phyloP scores from a whole-genome alignment of 2,888 invertebrate species.

The Pharmacophagus antenor region DNA sequence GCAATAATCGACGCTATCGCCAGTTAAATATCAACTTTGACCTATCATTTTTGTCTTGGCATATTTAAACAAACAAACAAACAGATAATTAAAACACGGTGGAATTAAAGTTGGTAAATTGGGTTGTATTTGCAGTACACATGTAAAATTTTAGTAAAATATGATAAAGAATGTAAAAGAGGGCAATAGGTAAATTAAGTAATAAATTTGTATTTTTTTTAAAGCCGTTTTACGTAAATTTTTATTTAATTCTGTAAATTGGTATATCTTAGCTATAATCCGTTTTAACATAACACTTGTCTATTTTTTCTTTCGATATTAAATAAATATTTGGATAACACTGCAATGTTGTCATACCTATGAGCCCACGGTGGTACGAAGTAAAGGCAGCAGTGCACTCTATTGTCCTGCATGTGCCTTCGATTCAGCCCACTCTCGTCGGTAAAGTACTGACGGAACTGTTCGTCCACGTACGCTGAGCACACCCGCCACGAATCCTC shows the following conservation, averaged over 20 bases:
- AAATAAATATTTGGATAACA: too few relatives aligned
- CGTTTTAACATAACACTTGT: too few relatives aligned
- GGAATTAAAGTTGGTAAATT: too few relatives aligned
- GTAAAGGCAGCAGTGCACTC: conserved; percentile 97
- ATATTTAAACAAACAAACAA: background rate
- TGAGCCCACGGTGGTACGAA: conserved; percentile 98
- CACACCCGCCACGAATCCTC: conserved; percentile 97
- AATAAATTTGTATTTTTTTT: too few relatives aligned
- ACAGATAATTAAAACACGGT: background rate
- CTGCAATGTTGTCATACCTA: conserved; percentile 88
- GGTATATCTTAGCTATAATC: too few relatives aligned
- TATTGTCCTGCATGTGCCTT: conserved; percentile 96
- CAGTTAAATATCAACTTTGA: conserved; percentile 27
- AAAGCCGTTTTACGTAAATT: too few relatives aligned
- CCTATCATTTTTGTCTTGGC: conserved; percentile 13
- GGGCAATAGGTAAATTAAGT: too few relatives aligned
- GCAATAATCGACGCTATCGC: conserved; percentile 33
- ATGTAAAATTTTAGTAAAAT: too few relatives aligned
- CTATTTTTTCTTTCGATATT: background rate
- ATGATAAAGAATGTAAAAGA: too few relatives aligned
- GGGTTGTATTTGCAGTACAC: too few relatives aligned
- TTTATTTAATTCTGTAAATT: too few relatives aligned
- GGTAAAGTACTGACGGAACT: conserved; percentile 90
- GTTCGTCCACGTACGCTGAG: conserved; percentile 95
- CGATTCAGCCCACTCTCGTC: conserved; percentile 97